A percentile compares a stretch with the other conserved stretches of the same genome.
Evolutionary conservation across 2,888 invertebrate species (phyloP).

Genomic region (Orthosia cruda): DNA sequence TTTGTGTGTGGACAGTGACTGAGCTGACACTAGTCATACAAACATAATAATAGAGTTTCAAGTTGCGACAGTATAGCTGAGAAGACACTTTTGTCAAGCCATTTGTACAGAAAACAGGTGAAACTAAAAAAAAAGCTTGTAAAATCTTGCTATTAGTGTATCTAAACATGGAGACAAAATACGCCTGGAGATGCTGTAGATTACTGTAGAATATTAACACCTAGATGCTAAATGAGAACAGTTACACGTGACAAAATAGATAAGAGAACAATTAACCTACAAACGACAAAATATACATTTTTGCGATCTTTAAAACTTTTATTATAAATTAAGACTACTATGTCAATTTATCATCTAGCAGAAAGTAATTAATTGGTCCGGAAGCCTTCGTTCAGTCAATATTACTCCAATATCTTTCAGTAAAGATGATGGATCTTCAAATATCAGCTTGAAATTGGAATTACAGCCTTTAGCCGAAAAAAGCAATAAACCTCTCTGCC

Average conservation of each 20-base stretch:
- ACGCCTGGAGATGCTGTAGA: neutral
- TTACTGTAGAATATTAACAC: neutral
- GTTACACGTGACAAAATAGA: neutral
- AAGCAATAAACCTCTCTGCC: neutral
- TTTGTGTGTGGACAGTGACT: slow-evolving; percentile 40
- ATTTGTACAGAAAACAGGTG: neutral
- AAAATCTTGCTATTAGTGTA: no score
- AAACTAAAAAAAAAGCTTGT: neutral
- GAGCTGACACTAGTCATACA: slow-evolving; percentile 39
- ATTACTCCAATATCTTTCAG: neutral
- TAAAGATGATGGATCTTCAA: no score
- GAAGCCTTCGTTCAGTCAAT: neutral
- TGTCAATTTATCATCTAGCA: neutral
- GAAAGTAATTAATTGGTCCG: neutral
- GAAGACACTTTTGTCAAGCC: neutral
- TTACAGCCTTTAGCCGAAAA: neutral
- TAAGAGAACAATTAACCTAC: neutral
- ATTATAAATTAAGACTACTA: neutral
- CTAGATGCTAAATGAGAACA: neutral
- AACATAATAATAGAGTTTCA: slow-evolving; percentile 30
- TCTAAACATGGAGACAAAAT: neutral
- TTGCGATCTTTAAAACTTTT: neutral
- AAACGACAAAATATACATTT: neutral
- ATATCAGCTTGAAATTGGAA: neutral
- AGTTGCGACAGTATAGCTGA: slow-evolving; percentile 16